Base-by-base conservation (phyloP, 2,797 vertebrate species). In the Coregonus suidteri region DNA sequence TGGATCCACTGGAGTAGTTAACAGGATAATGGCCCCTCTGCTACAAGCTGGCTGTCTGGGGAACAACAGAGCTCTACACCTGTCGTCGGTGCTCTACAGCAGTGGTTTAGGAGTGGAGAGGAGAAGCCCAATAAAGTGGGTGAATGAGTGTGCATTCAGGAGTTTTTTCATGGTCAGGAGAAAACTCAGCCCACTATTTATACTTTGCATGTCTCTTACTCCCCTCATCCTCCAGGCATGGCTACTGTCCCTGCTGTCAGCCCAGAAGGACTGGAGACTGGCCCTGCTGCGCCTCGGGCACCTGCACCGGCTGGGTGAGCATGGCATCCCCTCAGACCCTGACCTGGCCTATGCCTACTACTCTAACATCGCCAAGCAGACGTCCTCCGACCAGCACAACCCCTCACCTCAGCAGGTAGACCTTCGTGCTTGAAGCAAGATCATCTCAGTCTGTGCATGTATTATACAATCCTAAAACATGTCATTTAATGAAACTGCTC, bases 281-380 rank as follows among this genome's bases (percentile, higher is more conserved):
- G 88, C 94, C 1, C 92, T 93, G 16, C 83, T 96, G 59, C 93
- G 84, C 25, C 92, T 95, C 0, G 95, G 95, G 6, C 89, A 95
- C 86, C 74, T 93, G 81, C 94, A 96, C 77, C 93, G 88, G 71
- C 69, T 79, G n/a, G 95, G 94, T 34, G 87, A 90, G 20, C 84
- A 84, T 15, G 89, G 88, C 5, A 71, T 91, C 18, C 81, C 85
- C 0, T 6, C 73, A 52, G 95, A 96, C 59, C 79, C 75, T 30
- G 91, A 93, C 78, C 84, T 95, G 74, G 92, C 95, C 73, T 95
- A 94, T 73, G 94, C 90, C 16, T 96, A 96, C 80, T 96, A 96
- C 79, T 85, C 91, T 81, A 95, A 95, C 84, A 91, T 95, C 9
- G 95, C 93, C 4, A 84, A 86, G 74, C 94, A 95, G 85, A 95